Percentiles rank a stretch among this genome's conserved stretches.
Conservation (phyloP, 2,113 vertebrate species). For the Oceanites oceanicus region DNA sequence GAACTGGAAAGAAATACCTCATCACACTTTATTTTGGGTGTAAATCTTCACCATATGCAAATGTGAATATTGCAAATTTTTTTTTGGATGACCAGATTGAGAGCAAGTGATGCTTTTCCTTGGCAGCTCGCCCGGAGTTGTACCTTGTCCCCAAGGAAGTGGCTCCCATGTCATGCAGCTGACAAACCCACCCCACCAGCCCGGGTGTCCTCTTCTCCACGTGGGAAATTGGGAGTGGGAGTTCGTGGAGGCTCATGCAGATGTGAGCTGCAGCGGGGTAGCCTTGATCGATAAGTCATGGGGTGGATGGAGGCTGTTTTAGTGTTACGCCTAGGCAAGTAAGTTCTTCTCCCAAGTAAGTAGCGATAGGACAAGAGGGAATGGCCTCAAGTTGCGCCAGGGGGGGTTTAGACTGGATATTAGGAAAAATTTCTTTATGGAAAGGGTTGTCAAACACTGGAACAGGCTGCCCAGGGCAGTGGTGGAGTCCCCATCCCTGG, state of each 20-base stretch:
- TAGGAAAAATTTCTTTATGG: too few species aligned
- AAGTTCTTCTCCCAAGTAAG: too few species aligned
- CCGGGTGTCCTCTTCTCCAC: background rate
- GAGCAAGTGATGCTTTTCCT: background rate
- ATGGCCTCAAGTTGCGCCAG: too few species aligned
- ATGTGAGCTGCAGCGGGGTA: background rate
- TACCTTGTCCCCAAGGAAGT: background rate
- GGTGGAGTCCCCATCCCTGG: too few species aligned
- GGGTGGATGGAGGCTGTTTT: too few species aligned
- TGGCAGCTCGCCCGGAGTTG: fast-evolving
- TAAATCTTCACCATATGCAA: background rate
- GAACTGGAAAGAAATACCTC: background rate
- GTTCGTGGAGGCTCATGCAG: fast-evolving
- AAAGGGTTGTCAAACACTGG: too few species aligned
- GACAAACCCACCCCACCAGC: background rate
- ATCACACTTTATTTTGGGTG: background rate
- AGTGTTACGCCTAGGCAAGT: fast-evolving
- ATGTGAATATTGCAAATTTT: background rate
- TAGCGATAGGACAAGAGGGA: too few species aligned
- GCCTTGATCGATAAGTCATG: fast-evolving
- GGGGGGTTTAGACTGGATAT: too few species aligned
- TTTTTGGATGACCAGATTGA: background rate
- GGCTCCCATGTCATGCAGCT: background rate
- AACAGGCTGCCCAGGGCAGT: too few species aligned
- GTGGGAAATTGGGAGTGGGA: background rate